phyloP scores from a whole-genome alignment of 1,140 invertebrate genomes.

The Drosophila nigromelanica region DNA sequence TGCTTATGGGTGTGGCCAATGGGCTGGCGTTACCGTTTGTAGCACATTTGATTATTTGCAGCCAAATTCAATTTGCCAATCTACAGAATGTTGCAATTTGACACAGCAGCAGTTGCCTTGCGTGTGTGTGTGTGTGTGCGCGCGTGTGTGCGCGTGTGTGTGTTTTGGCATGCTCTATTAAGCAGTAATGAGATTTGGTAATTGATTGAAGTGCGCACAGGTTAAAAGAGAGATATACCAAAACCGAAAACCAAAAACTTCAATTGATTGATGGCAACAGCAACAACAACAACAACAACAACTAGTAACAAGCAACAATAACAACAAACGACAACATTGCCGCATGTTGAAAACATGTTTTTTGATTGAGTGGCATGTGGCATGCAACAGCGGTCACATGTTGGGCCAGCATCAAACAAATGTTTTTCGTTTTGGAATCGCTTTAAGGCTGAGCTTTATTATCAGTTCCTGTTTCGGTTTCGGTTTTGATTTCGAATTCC shows the following conservation, averaged over 20 bases:
- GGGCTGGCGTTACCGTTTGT: constrained; percentile 7
- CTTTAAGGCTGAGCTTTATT: neutral
- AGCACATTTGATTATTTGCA: constrained; percentile 47
- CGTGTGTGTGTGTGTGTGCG: constrained; percentile 11
- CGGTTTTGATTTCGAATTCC: constrained; percentile 1
- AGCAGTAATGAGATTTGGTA: constrained; percentile 79
- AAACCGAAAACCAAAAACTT: constrained; percentile 50
- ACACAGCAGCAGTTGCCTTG: constrained; percentile 17
- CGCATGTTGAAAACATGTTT: constrained; percentile 28
- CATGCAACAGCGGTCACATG: constrained; percentile 42
- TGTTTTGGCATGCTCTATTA: constrained; percentile 70
- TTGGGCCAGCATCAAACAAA: neutral
- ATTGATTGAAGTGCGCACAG: constrained; percentile 67
- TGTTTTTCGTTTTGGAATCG: constrained; percentile 1
- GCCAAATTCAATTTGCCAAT: constrained; percentile 37
- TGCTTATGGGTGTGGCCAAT: neutral
- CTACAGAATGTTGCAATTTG: constrained; percentile 28
- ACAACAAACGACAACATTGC: neutral
- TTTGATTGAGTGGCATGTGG: constrained; percentile 44
- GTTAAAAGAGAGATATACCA: constrained; percentile 35
- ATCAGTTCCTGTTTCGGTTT: constrained; percentile 15
- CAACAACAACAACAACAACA: constrained; percentile 8
- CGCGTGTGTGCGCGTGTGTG: constrained; percentile 13
- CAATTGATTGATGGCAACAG: constrained; percentile 62
- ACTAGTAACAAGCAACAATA: neutral